Evolutionary conservation across 1,140 invertebrate genomes (phyloP).

Genomic region (Copidosoma floridanum): DNA sequence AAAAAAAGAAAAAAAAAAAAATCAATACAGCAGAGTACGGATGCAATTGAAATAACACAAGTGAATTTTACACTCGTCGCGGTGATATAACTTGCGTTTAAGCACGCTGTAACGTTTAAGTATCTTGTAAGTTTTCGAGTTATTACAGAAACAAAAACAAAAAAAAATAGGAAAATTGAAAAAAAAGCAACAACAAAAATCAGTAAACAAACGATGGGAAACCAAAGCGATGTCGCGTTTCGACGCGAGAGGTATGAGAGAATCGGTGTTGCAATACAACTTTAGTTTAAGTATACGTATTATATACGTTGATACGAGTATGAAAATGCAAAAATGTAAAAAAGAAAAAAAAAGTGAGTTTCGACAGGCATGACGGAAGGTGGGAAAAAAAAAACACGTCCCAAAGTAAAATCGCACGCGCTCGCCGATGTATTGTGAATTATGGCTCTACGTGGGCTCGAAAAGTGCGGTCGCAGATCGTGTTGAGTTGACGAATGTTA

Average conservation of each 20-base stretch:
- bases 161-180: conserved; percentile 2
- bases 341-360: too few species aligned
- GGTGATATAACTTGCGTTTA: conserved; percentile 26
- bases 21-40: too few species aligned
- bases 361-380: background rate
- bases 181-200: too few species aligned
- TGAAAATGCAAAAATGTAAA: too few species aligned
- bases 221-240: background rate
- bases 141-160: background rate
- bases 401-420: background rate
- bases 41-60: conserved; percentile 2
- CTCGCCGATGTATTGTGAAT: too few species aligned
- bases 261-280: conserved; percentile 13
- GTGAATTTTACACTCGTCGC: conserved; percentile 18
- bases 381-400: background rate
- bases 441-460: too few species aligned
- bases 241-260: background rate
- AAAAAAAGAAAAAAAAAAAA: too few species aligned
- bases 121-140: conserved; percentile 10
- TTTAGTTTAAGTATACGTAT: background rate
- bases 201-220: background rate
- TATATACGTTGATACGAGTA: background rate
- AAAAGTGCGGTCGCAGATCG: background rate
- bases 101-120: conserved; percentile 16
- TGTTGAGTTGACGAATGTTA: background rate